Conservation (phyloP, 2,888 invertebrate species). For the Torymus texanus region DNA sequence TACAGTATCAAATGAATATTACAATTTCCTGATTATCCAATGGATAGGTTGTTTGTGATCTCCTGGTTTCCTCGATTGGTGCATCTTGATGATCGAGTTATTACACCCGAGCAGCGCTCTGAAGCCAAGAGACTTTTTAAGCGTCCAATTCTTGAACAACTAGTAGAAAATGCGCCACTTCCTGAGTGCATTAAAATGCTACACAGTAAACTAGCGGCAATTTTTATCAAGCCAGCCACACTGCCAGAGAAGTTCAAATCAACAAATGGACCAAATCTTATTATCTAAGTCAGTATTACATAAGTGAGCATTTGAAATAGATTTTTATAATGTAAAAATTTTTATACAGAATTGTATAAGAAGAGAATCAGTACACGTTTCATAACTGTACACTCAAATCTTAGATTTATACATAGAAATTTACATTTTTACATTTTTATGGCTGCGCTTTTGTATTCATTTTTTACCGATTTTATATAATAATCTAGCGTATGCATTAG, state of each 20-base stretch:
- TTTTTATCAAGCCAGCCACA: constrained; percentile 63
- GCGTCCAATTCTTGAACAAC: constrained; percentile 78
- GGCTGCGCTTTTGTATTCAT: constrained; percentile 11
- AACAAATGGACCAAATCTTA: constrained; percentile 41
- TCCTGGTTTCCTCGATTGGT: constrained; percentile 82
- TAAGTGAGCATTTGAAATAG: constrained; percentile 42
- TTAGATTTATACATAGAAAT: constrained; percentile 1
- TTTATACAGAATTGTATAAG: constrained; percentile 24
- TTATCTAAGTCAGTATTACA: constrained; percentile 56
- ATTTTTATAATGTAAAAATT: constrained; percentile 31
- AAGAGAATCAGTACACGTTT: constrained; percentile 24
- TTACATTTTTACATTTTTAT: constrained; percentile 30
- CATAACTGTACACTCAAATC: constrained; percentile 2
- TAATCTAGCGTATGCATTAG: not conserved
- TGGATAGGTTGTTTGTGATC: constrained; percentile 82
- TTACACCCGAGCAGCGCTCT: constrained; percentile 81
- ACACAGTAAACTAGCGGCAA: constrained; percentile 66
- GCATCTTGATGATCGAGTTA: constrained; percentile 83
- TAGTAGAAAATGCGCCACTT: constrained; percentile 69
- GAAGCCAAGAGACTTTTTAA: constrained; percentile 81
- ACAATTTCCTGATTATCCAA: constrained; percentile 58
- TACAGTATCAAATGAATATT: too few species aligned
- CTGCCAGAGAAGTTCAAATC: constrained; percentile 57
- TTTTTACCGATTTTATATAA: not conserved
- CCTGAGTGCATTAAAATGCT: constrained; percentile 69